Conservation (phyloP, 2,113 vertebrate species). For the Onychorhynchus coronatus region DNA sequence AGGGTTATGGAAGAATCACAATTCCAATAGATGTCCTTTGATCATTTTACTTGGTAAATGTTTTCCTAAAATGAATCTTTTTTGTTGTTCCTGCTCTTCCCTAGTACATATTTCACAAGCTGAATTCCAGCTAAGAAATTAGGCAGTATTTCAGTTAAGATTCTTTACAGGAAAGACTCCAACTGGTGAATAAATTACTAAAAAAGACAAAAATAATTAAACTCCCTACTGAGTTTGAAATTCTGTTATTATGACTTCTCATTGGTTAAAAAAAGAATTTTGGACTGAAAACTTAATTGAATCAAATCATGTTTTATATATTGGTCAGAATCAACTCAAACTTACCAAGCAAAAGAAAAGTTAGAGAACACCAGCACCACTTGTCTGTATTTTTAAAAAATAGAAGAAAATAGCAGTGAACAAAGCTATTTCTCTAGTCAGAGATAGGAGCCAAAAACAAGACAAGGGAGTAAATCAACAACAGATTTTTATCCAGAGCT, state of each 20-base stretch:
- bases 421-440: not conserved
- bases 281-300: not conserved
- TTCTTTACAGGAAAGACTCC: conserved; percentile 14
- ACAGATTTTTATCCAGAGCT: conserved; percentile 19
- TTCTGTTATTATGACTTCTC: not conserved
- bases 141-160: conserved; percentile 37
- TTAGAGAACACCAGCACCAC: not conserved
- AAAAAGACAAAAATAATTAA: conserved; percentile 42
- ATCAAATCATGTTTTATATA: not conserved
- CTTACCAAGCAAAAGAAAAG: not conserved
- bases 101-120: not conserved
- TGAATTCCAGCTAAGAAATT: conserved; percentile 46
- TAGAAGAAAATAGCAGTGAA: not conserved
- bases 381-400: not conserved
- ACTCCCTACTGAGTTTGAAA: not conserved
- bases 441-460: conserved; percentile 8
- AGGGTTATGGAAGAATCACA: not conserved
- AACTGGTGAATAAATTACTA: conserved; percentile 36
- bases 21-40: not conserved
- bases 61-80: not conserved
- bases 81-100: not conserved
- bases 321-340: not conserved
- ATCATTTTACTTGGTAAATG: not conserved
- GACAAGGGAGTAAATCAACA: conserved; percentile 22
- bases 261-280: not conserved